Evolutionary conservation across 2,888 invertebrate species (phyloP).

Genomic region (Mythimna lalbum): DNA sequence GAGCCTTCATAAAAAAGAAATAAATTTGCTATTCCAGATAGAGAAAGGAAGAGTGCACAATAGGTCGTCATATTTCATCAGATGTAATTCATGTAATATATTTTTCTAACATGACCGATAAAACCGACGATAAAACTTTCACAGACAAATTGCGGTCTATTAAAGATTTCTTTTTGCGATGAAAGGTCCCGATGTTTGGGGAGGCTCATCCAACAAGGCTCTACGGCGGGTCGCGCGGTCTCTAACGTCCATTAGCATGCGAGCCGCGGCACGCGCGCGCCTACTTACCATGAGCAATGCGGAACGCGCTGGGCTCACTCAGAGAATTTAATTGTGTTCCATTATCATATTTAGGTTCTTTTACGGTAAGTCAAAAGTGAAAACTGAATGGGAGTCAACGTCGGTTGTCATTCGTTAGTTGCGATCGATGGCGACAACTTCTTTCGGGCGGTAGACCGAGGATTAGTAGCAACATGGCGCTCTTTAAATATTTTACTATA

Average conservation of each 20-base stretch:
- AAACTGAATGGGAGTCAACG: conserved; percentile 85
- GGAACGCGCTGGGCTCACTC: conserved; percentile 86
- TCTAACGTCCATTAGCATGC: conserved; percentile 84
- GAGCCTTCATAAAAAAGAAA: conserved; percentile 9
- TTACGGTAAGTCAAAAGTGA: conserved; percentile 91
- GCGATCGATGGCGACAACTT: conserved; percentile 88
- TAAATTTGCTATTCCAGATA: conserved; percentile 1
- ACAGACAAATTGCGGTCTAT: conserved; percentile 80
- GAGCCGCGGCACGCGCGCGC: conserved; percentile 74
- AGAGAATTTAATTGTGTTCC: conserved; percentile 90
- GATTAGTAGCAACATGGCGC: conserved; percentile 77
- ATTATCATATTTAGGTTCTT: conserved; percentile 91
- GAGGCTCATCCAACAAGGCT: conserved; percentile 81
- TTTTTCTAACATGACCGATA: conserved; percentile 69
- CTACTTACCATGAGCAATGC: conserved; percentile 90
- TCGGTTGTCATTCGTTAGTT: conserved; percentile 86
- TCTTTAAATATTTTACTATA: conserved; percentile 72
- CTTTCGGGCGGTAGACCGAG: conserved; percentile 77
- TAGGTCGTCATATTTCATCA: conserved; percentile 30
- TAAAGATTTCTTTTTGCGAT: conserved; percentile 82
- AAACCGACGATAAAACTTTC: conserved; percentile 81
- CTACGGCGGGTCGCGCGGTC: conserved; percentile 69
- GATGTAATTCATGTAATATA: conserved; percentile 43
- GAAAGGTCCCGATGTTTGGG: conserved; percentile 82
- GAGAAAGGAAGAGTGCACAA: conserved; percentile 12